phyloP scores from a whole-genome alignment of 2,797 vertebrate species.

The Poecilia velifera region DNA sequence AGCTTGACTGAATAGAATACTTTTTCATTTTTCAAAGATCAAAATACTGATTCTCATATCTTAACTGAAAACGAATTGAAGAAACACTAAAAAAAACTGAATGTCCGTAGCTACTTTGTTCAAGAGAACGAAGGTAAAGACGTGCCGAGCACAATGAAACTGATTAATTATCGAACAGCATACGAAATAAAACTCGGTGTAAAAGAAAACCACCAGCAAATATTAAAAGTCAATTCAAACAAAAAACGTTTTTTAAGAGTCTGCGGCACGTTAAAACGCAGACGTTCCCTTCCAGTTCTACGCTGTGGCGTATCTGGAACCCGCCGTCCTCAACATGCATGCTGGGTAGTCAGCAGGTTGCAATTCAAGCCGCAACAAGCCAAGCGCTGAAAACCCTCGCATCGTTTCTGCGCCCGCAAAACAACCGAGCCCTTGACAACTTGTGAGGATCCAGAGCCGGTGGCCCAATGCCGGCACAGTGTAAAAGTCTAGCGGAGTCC shows the following conservation, averaged over 20 bases:
- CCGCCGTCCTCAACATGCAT: slow-evolving; percentile 10
- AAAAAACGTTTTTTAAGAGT: neutral
- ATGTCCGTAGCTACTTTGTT: neutral
- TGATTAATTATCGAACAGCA: slow-evolving; percentile 10
- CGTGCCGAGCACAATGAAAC: slow-evolving; percentile 21
- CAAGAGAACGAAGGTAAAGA: slow-evolving; percentile 6
- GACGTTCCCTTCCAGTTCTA: neutral
- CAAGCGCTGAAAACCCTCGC: slow-evolving; percentile 32
- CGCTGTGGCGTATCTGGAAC: neutral
- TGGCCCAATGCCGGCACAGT: slow-evolving; percentile 1
- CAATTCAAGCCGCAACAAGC: slow-evolving; percentile 25
- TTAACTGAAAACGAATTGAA: slow-evolving; percentile 10
- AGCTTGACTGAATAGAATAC: neutral
- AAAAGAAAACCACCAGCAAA: slow-evolving; percentile 3
- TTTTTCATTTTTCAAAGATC: neutral
- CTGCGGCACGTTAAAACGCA: neutral
- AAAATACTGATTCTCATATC: slow-evolving; percentile 27
- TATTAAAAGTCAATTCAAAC: neutral
- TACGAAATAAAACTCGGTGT: slow-evolving; percentile 19
- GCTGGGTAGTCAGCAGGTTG: slow-evolving; percentile 6
- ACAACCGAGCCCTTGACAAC: slow-evolving; percentile 23
- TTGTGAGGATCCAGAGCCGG: slow-evolving; percentile 24
- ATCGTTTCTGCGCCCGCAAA: slow-evolving; percentile 34
- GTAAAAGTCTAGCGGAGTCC: slow-evolving; percentile 31
- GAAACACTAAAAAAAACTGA: slow-evolving; percentile 21